Percentiles rank a stretch among this genome's conserved stretches.
Evolutionary conservation across 2,113 vertebrate species (phyloP).

Genomic region (Physeter macrocephalus): DNA sequence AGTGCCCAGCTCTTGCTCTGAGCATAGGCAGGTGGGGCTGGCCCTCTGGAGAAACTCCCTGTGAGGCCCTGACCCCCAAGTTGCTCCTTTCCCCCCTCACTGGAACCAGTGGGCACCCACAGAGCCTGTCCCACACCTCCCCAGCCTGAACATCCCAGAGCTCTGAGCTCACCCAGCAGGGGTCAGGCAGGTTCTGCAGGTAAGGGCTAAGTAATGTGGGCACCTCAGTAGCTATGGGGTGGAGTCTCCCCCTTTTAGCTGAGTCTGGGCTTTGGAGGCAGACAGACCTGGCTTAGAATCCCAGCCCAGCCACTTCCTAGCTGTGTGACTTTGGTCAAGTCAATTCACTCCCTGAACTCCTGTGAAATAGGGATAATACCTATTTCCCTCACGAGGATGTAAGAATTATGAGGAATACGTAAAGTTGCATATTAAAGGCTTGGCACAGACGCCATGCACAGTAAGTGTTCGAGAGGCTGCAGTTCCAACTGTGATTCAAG

Average conservation of each 20-base stretch:
- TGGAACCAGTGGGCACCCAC: not conserved
- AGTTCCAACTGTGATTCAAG: not conserved
- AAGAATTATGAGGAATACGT: not conserved
- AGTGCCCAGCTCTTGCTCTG: not conserved
- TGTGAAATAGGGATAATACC: not conserved
- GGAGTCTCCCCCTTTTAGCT: not conserved
- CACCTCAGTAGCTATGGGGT: not conserved
- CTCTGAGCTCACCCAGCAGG: not conserved
- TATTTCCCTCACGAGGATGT: not conserved
- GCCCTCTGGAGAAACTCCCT: not conserved
- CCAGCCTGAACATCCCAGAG: not conserved
- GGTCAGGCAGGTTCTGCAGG: not conserved
- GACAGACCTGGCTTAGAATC: not conserved
- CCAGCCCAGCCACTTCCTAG: not conserved
- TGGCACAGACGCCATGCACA: not conserved
- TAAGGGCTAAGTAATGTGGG: not conserved
- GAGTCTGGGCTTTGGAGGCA: not conserved
- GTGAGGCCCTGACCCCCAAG: not conserved
- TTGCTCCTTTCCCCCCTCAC: not conserved
- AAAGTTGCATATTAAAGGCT: not conserved
- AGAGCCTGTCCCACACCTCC: not conserved
- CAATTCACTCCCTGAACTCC: not conserved
- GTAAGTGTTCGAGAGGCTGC: not conserved
- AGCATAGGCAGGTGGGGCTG: not conserved
- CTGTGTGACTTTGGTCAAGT: not conserved